A percentile compares a stretch with the other conserved stretches of the same genome.
Evolutionary conservation across 30 jellyfish, hydroid and myxozoan species (phyloP).

Genomic region (Cassiopea andromeda): DNA sequence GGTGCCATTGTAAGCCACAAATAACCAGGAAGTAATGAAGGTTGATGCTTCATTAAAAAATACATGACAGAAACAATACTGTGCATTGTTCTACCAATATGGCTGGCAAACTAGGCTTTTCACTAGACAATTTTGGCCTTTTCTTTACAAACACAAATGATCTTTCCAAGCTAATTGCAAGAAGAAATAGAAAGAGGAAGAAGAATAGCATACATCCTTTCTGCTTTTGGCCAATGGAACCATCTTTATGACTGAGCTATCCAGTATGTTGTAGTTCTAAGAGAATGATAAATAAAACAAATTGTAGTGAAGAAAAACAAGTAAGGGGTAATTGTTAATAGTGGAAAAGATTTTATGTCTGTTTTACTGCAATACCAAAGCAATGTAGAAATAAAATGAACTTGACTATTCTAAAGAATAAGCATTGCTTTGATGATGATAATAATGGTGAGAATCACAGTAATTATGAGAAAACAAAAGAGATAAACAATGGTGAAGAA

Average conservation of each 20-base stretch:
- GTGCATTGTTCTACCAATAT: too few relatives aligned
- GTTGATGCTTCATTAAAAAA: too few relatives aligned
- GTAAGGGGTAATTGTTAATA: not conserved
- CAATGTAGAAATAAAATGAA: too few relatives aligned
- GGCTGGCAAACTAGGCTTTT: too few relatives aligned
- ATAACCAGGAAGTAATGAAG: too few relatives aligned
- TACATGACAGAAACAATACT: too few relatives aligned
- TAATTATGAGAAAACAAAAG: not conserved
- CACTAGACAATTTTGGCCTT: not conserved
- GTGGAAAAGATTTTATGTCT: not conserved
- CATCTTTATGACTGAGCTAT: slow-evolving; percentile 93
- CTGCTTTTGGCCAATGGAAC: slow-evolving; percentile 93
- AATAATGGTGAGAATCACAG: not conserved
- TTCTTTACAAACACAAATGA: not conserved
- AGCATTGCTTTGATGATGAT: not conserved
- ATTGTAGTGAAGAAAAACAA: not conserved
- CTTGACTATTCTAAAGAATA: too few relatives aligned
- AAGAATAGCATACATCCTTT: slow-evolving; percentile 59
- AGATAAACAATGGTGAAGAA: not conserved
- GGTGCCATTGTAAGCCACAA: too few relatives aligned
- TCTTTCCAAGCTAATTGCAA: too few relatives aligned
- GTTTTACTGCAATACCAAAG: too few relatives aligned
- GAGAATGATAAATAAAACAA: not conserved
- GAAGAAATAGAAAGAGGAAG: not conserved
- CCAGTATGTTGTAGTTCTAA: slow-evolving; percentile 90